Conservation (phyloP, 2,113 vertebrate species). For the Semicossyphus pulcher region DNA sequence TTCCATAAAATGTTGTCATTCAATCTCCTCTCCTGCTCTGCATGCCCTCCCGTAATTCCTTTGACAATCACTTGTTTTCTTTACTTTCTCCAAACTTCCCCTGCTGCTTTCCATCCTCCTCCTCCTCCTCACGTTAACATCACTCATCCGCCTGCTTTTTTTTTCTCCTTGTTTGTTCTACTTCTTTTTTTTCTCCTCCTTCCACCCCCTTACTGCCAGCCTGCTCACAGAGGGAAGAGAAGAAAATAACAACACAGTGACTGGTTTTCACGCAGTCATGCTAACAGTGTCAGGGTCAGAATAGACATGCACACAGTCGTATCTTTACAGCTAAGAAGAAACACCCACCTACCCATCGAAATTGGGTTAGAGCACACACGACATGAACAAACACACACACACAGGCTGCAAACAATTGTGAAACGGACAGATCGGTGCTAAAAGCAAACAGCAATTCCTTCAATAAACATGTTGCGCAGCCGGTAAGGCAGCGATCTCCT, state of each 20-base stretch:
- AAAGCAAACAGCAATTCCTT: conserved; percentile 46
- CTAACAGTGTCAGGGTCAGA: conserved; percentile 13
- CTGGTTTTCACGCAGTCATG: conserved; percentile 37
- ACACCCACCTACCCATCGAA: conserved; percentile 4
- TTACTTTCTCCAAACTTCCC: conserved; percentile 46
- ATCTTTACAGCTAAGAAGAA: conserved; percentile 3
- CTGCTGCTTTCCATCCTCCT: conserved; percentile 39
- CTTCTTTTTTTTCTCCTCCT: conserved; percentile 40
- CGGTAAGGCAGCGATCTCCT: conserved; percentile 40
- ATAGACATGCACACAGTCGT: background rate
- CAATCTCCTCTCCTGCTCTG: conserved; percentile 30
- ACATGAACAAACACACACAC: conserved; percentile 27
- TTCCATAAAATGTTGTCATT: conserved; percentile 52
- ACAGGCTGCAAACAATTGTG: conserved; percentile 2
- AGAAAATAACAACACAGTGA: conserved; percentile 56
- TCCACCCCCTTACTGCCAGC: conserved; percentile 40
- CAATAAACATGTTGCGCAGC: conserved; percentile 33
- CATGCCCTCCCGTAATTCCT: conserved; percentile 53
- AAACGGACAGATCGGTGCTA: conserved; percentile 41
- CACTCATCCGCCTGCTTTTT: conserved; percentile 49
- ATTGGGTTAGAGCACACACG: background rate
- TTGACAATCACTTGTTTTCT: conserved; percentile 64
- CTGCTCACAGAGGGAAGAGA: conserved; percentile 48
- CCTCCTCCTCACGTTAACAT: conserved; percentile 45
- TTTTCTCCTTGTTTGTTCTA: conserved; percentile 48